Base-by-base conservation (phyloP, 2,888 invertebrate species). In the Cheilosia soror region DNA sequence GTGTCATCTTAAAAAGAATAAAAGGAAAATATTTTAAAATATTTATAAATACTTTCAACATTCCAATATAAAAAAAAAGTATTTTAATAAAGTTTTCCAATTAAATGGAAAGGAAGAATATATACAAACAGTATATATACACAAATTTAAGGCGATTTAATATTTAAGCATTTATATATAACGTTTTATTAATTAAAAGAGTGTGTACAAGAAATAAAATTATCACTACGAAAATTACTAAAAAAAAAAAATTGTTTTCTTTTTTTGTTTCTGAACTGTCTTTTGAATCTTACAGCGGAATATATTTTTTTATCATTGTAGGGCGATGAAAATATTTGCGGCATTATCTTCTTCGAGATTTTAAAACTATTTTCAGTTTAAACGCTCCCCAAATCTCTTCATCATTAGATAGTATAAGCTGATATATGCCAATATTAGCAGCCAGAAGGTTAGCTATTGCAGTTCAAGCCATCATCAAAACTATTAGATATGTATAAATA, bases 181-280 rank as follows among this genome's bases (percentile, higher is more conserved):
- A 53, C 86, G 77, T 77, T 87, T 79, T 86, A 77, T 87, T 79
- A 83, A 77, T 83, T 77, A 62, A 79, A 79, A 86, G 84, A 87
- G 86, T 86, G 87, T 87, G 86, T 77, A 76, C 75, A 80, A 81
- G 65, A 87, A 86, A 72, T 81, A 83, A 49, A 71, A 65, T 47
- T 15, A 53, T 53, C 31, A 33, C 49, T 71, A 27, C 1, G 15
- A 76, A 72, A 77, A 53, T 15, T 3, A 37, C 11, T 37, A 13
- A 25, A 51, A 27, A 13, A 25, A 51, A 27, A 11, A 7, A 53
- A 13, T 13, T 49, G 37, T 9, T 20, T 69, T 37, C n/a, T 44
- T 47, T 33, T 11, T 62, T 42, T 40, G 6, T n/a, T 37, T 25
- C 4, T 5, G 0, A 1, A 4, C 2, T n/a, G 13, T 44, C 2